Percentiles rank a stretch among this genome's conserved stretches.
Conservation (phyloP, 2,113 vertebrate species). For the Podiceps cristatus region DNA sequence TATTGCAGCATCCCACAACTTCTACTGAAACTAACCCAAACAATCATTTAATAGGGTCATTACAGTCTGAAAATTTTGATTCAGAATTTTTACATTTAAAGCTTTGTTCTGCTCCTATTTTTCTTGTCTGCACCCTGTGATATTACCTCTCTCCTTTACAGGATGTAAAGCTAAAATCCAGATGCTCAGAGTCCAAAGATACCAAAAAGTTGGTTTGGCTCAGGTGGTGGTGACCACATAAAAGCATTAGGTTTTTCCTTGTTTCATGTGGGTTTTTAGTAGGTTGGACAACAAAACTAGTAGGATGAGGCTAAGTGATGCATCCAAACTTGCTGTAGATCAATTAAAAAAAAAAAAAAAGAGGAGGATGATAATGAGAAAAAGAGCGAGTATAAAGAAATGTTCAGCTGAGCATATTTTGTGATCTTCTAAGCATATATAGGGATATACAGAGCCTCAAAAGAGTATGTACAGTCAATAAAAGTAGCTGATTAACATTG, state of each 20-base stretch:
- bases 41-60: neutral
- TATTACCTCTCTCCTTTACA: constrained; percentile 41
- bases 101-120: constrained; percentile 42
- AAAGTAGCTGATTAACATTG: neutral
- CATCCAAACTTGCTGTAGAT: neutral
- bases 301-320: neutral
- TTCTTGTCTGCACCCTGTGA: constrained; percentile 40
- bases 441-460: neutral
- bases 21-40: constrained; percentile 50
- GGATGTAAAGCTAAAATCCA: constrained; percentile 54
- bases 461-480: neutral
- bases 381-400: neutral
- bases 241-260: constrained; percentile 49
- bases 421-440: neutral
- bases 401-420: neutral
- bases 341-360: neutral
- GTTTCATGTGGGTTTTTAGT: constrained; percentile 73
- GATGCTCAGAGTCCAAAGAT: constrained; percentile 62
- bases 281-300: constrained; percentile 55
- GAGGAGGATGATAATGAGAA: neutral
- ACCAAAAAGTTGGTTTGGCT: constrained; percentile 68
- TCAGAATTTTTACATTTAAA: constrained; percentile 38
- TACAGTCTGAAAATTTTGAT: constrained; percentile 44
- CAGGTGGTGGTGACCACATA: constrained; percentile 54
- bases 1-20: neutral